Percentiles rank a stretch among this genome's conserved stretches.
These are phyloP conservation scores for Hycleus cichorii DNA, from an alignment of 1,140 invertebrate species.

Conservation along the genomic window DNA sequence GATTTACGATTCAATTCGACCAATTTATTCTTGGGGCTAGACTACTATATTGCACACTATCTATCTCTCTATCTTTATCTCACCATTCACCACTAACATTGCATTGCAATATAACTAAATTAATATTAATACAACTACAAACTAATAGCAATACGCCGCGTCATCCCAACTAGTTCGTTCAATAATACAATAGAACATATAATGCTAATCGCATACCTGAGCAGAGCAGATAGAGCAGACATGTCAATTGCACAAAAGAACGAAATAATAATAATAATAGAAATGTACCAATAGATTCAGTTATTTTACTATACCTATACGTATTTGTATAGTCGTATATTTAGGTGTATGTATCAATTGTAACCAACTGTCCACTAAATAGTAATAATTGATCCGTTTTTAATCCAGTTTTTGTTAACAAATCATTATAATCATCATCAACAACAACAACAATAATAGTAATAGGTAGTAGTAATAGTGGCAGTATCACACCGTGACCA, in stretches of 20 bases:
- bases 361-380: constrained; percentile 8
- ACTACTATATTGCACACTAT: too few relatives aligned
- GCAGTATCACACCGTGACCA: too few relatives aligned
- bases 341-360: too few relatives aligned
- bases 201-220: constrained; percentile 13
- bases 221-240: constrained; percentile 9
- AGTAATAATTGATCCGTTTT: constrained; percentile 24
- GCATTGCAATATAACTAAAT: constrained; percentile 5
- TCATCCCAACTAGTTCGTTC: not conserved
- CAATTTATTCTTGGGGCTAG: too few relatives aligned
- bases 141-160: not conserved
- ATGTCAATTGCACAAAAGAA: constrained; percentile 10
- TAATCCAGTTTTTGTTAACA: constrained; percentile 22
- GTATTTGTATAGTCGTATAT: too few relatives aligned
- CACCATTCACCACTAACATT: not conserved
- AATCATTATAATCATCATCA: too few relatives aligned
- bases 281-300: constrained; percentile 4
- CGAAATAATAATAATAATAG: constrained; percentile 2
- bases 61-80: too few relatives aligned
- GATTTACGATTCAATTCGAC: too few relatives aligned
- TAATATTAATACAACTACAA: constrained; percentile 6
- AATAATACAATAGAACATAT: constrained; percentile 1
- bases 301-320: constrained; percentile 4
- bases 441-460: too few relatives aligned
- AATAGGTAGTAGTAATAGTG: too few relatives aligned